These are phyloP conservation scores for Heliconius ismenius DNA, from an alignment of 2,888 invertebrate genomes.

Conservation along the genomic window DNA sequence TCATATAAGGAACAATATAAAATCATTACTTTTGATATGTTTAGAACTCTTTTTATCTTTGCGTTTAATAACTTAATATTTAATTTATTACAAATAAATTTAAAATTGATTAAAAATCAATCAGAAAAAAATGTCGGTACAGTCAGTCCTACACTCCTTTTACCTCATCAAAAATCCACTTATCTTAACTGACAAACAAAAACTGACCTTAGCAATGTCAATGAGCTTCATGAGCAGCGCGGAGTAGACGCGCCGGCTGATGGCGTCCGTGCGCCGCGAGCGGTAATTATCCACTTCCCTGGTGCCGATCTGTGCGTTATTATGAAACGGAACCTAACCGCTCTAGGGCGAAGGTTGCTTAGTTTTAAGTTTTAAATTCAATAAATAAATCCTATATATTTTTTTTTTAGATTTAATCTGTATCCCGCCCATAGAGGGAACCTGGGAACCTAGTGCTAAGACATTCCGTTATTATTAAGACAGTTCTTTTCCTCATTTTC, in stretches of 20 bases:
- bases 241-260: constrained; percentile 71
- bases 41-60: too few relatives aligned
- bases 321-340: constrained; percentile 20
- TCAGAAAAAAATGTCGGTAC: not conserved
- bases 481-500: too few relatives aligned
- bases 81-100: not conserved
- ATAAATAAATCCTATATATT: not conserved
- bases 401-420: too few relatives aligned
- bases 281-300: constrained; percentile 76
- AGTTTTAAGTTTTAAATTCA: constrained; percentile 10
- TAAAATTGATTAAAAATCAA: not conserved
- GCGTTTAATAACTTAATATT: too few relatives aligned
- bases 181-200: not conserved
- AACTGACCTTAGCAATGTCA: constrained; percentile 70
- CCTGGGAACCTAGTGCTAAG: too few relatives aligned
- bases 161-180: constrained; percentile 1
- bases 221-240: constrained; percentile 74
- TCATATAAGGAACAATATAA: too few relatives aligned
- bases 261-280: constrained; percentile 68
- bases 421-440: too few relatives aligned
- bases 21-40: too few relatives aligned
- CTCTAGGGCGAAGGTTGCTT: not conserved
- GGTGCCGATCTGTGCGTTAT: constrained; percentile 42
- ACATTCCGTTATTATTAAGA: too few relatives aligned
- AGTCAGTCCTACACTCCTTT: not conserved